Base-by-base conservation (phyloP, 2,888 invertebrate species). In the Caradrina clavipalpis region DNA sequence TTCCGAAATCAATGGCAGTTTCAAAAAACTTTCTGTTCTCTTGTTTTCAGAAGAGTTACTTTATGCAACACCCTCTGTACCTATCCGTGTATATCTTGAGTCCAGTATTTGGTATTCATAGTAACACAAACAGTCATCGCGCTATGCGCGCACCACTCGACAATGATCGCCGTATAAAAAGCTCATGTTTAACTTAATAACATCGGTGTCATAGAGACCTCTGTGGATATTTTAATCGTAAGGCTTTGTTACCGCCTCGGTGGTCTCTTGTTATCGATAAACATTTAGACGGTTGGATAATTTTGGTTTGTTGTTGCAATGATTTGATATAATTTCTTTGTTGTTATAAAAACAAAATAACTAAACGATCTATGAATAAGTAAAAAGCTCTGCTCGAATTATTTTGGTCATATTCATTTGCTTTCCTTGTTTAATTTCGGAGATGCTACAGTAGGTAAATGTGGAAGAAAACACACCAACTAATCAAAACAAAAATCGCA, bases 241-340 rank as follows among this genome's bases (percentile, higher is more conserved):
- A 17, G 49, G 59, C 69, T 60, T 73, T 76, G 62, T 80, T 75
- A 61, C 59, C 73, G 53, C 73, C 82, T 81, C 82, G 93, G 93
- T 93, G 94, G 93, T 92, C 93, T 81, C 56, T 45, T 89, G 86
- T 89, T 90, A 86, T 89, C 82, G 81, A 80, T 89, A 91, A 93
- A 92, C 90, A 93, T 88, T 88, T 45, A 76, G 68, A 67, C 58
- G 61, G 61, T 59, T 74, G 35, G 13, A 61, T 78, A 7, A 57
- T 62, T 66, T 31, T 56, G 11, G 22, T 50, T 47, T 59, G 42
- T 47, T 31, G 39, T 56, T 53, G 49, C n/a, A 47, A 76, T 68
- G 55, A 55, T 68, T 51, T 56, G 21, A n/a, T 56, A 13, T n/a
- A 53, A 57, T 39, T 76, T 21, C 6, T 11, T 70, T 45, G 45